Evolutionary conservation across 2,797 vertebrate species (phyloP).

Genomic region (Cercopithecus neglectus): DNA sequence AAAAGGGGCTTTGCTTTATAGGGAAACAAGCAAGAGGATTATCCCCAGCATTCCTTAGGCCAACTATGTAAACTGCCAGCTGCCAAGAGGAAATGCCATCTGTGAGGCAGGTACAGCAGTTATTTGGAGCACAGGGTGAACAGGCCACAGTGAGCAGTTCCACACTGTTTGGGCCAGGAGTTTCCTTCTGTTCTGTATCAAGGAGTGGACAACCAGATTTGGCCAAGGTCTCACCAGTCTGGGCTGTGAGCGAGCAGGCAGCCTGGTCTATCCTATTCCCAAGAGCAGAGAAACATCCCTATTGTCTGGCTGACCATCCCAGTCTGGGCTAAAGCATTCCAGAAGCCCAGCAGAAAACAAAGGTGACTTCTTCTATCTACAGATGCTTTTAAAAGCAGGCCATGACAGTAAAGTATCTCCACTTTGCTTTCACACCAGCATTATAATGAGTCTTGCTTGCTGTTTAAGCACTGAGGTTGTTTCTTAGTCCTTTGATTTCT

Average conservation of each 20-base stretch:
- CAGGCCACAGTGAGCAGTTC: background rate
- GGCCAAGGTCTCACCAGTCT: background rate
- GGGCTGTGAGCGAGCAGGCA: background rate
- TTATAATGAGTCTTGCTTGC: background rate
- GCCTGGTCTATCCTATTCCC: background rate
- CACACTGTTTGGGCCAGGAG: background rate
- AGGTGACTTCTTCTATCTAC: background rate
- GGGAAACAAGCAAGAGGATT: constrained; percentile 72
- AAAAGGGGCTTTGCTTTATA: constrained; percentile 54
- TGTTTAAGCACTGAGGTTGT: constrained; percentile 3
- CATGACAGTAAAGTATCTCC: background rate
- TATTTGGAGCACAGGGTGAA: constrained; percentile 40
- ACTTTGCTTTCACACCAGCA: background rate
- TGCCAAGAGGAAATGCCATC: constrained; percentile 79
- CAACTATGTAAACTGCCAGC: constrained; percentile 72
- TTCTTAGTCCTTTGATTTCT: constrained; percentile 36
- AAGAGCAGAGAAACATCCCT: background rate
- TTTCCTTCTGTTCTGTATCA: background rate
- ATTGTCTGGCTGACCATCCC: background rate
- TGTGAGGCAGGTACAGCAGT: constrained; percentile 27
- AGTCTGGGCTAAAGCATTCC: background rate
- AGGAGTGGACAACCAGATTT: background rate
- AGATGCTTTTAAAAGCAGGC: background rate
- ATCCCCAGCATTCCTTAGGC: constrained; percentile 68
- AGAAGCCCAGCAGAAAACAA: background rate